Evolutionary conservation across 2,113 vertebrate genomes (phyloP).

Genomic region (Sphaerodactylus townsendi): DNA sequence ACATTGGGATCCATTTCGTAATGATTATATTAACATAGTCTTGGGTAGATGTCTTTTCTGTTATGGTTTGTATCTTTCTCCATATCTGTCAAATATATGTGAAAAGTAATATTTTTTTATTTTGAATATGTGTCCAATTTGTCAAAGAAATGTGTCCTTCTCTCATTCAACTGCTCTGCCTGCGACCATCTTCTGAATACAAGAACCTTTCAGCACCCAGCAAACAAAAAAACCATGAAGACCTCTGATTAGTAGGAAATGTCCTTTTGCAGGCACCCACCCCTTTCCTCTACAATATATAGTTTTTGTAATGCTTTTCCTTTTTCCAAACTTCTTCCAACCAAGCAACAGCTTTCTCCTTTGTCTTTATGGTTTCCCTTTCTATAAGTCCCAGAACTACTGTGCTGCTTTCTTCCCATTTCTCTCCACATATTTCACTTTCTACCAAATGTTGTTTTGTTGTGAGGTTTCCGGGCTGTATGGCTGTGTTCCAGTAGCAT

Average conservation of each 20-base stretch:
- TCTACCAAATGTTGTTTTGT: not conserved
- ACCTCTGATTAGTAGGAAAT: not conserved
- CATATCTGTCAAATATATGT: too few species aligned
- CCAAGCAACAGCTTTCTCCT: not conserved
- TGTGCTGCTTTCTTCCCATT: not conserved
- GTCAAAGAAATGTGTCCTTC: not conserved
- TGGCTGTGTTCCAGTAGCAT: too few species aligned
- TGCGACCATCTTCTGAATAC: not conserved
- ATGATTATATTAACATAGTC: too few species aligned
- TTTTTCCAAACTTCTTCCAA: not conserved
- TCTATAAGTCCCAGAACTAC: not conserved
- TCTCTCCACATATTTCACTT: not conserved
- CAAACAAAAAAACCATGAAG: not conserved
- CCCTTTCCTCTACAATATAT: too few species aligned
- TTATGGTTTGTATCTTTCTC: too few species aligned
- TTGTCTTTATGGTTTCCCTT: not conserved
- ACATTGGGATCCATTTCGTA: too few species aligned
- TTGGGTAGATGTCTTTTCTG: too few species aligned
- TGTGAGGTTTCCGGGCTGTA: too few species aligned
- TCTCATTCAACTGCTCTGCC: too few species aligned
- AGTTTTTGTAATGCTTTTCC: not conserved
- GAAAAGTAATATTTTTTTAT: too few species aligned
- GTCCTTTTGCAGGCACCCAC: not conserved
- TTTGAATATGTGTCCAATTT: not conserved
- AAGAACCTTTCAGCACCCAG: not conserved